Evolutionary conservation across 2,113 vertebrate genomes (phyloP).

Genomic region (Sinocyclocheilus rhinocerous): DNA sequence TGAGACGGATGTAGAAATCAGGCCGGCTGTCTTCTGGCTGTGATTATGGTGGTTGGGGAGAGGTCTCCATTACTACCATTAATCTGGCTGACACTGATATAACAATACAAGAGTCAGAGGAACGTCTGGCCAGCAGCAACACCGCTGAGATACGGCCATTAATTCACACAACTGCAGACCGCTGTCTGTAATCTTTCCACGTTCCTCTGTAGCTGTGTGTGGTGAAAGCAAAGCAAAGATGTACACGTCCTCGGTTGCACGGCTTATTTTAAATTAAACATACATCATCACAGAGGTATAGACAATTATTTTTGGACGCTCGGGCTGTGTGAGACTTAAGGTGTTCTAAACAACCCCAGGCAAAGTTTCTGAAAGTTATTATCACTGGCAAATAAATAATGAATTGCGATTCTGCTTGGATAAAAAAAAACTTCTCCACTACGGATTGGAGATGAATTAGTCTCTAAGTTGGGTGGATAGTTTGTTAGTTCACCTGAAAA

Average conservation of each 20-base stretch:
- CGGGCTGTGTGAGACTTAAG: background rate
- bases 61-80: conserved; percentile 61
- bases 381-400: background rate
- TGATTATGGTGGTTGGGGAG: conserved; percentile 54
- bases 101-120: conserved; percentile 56
- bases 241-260: background rate
- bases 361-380: background rate
- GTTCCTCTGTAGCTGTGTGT: background rate
- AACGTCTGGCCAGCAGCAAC: conserved; percentile 30
- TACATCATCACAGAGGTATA: background rate
- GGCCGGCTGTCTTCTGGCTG: conserved; percentile 32
- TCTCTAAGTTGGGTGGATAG: background rate
- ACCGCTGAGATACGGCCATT: conserved; percentile 22
- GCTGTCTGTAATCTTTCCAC: conserved; percentile 28
- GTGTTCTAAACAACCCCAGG: background rate
- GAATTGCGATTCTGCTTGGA: background rate
- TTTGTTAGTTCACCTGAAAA: background rate
- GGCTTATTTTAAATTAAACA: conserved; percentile 24
- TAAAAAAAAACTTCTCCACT: background rate
- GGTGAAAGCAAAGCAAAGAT: conserved; percentile 18
- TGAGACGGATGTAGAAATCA: background rate
- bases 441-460: background rate
- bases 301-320: background rate
- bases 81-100: conserved; percentile 68
- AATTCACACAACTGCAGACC: conserved; percentile 8